Conservation (phyloP, 2,113 vertebrate species). For the Oxyura jamaicensis region DNA sequence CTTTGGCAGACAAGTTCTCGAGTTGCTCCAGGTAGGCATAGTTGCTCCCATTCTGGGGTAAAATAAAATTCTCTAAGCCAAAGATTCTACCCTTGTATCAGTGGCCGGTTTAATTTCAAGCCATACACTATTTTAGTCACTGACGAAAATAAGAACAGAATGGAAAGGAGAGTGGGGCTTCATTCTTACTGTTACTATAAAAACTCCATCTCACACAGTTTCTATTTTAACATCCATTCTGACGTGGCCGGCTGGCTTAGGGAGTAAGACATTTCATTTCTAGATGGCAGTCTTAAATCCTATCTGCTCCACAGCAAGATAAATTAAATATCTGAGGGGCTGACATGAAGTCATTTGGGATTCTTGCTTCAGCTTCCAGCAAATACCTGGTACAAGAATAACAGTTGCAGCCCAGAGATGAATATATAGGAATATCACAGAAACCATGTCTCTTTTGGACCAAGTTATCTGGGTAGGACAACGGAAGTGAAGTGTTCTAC, state of each 20-base stretch:
- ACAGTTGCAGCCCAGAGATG: not conserved
- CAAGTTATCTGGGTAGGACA: not conserved
- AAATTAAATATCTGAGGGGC: not conserved
- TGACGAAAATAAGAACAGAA: not conserved
- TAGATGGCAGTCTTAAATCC: not conserved
- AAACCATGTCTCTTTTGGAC: not conserved
- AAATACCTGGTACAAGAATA: not conserved
- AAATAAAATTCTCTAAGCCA: not conserved
- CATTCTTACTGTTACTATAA: not conserved
- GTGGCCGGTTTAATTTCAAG: not conserved
- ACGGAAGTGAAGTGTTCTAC: not conserved
- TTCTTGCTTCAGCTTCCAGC: not conserved
- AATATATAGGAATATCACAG: not conserved
- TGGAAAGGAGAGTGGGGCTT: not conserved
- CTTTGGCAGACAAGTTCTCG: slow-evolving; percentile 90
- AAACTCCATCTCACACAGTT: not conserved
- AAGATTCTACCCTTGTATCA: rapidly evolving
- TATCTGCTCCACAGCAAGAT: not conserved
- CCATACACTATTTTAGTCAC: not conserved
- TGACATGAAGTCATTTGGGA: not conserved
- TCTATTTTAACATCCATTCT: not conserved
- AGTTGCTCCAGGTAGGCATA: slow-evolving; percentile 96
- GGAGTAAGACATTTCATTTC: not conserved
- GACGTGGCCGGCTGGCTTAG: not conserved
- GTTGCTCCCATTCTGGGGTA: slow-evolving; percentile 85